Evolutionary conservation across 1,140 invertebrate genomes (phyloP).

Genomic region (Agrypnia vestita): DNA sequence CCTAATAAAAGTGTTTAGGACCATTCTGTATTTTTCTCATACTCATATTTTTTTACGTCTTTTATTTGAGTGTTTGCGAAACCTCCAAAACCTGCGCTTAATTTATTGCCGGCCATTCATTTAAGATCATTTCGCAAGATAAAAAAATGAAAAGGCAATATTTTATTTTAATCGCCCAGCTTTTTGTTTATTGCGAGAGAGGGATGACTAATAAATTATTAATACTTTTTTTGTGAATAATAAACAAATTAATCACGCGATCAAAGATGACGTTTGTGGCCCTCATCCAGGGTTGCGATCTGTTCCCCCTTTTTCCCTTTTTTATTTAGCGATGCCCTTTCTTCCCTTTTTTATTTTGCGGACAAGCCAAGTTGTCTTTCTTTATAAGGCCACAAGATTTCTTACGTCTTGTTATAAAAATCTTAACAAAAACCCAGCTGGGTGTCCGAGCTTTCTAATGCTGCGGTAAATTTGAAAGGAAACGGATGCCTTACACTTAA

Average conservation of each 20-base stretch:
- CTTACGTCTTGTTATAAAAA: too few species aligned
- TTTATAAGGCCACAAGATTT: too few species aligned
- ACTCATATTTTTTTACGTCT: slow-evolving; percentile 20
- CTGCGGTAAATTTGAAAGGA: too few species aligned
- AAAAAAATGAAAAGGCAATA: slow-evolving; percentile 45
- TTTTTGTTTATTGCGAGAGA: slow-evolving; percentile 44
- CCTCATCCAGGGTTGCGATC: slow-evolving; percentile 1
- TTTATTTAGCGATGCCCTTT: too few species aligned
- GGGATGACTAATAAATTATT: slow-evolving; percentile 42
- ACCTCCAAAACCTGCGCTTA: slow-evolving; percentile 36
- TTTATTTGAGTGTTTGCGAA: slow-evolving; percentile 35
- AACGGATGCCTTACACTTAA: too few species aligned
- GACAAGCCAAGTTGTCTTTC: too few species aligned
- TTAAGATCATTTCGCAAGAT: slow-evolving; percentile 43
- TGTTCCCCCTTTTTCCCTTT: not conserved
- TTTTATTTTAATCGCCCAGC: slow-evolving; percentile 40
- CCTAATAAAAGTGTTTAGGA: too few species aligned
- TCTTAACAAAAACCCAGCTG: too few species aligned
- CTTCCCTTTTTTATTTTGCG: too few species aligned
- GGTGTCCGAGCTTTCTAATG: too few species aligned
- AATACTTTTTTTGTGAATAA: slow-evolving; percentile 42
- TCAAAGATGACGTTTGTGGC: slow-evolving; percentile 51
- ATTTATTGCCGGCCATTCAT: slow-evolving; percentile 43
- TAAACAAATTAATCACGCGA: slow-evolving; percentile 56
- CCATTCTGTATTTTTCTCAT: slow-evolving; percentile 2